A percentile compares a stretch with the other conserved stretches of the same genome.
Evolutionary conservation across 2,797 vertebrate genomes (phyloP).

Genomic region (Urocyon cinereoargenteus): DNA sequence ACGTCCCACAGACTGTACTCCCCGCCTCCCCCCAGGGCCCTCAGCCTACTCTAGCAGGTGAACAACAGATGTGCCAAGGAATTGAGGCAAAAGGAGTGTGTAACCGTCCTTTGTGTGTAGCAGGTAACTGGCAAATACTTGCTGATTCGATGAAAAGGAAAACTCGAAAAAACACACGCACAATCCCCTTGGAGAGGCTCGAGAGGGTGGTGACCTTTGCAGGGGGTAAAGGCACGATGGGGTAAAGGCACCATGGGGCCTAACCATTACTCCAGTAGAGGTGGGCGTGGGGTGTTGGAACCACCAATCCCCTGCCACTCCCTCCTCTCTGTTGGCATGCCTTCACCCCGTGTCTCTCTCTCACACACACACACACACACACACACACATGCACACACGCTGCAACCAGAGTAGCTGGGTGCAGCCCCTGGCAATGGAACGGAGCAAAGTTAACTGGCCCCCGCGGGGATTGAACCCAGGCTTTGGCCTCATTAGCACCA

Average conservation of each 20-base stretch:
- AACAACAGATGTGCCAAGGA: background rate
- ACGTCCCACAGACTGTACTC: background rate
- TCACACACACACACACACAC: too few relatives aligned
- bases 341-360: background rate
- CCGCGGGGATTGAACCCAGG: background rate
- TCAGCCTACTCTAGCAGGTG: background rate
- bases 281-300: accelerated
- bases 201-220: background rate
- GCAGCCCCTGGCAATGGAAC: accelerated
- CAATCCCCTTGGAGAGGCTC: background rate
- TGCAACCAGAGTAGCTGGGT: background rate
- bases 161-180: background rate
- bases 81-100: background rate
- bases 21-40: accelerated
- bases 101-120: background rate
- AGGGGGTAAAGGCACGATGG: accelerated
- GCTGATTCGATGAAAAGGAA: background rate
- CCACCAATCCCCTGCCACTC: background rate
- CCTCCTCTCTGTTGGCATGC: accelerated
- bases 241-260: accelerated
- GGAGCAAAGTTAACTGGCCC: background rate
- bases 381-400: background rate
- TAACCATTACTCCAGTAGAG: background rate
- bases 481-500: conserved; percentile 41
- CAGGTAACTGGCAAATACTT: background rate